Base-by-base conservation (phyloP, 2,113 vertebrate species). In the Chionodraco myersi region DNA sequence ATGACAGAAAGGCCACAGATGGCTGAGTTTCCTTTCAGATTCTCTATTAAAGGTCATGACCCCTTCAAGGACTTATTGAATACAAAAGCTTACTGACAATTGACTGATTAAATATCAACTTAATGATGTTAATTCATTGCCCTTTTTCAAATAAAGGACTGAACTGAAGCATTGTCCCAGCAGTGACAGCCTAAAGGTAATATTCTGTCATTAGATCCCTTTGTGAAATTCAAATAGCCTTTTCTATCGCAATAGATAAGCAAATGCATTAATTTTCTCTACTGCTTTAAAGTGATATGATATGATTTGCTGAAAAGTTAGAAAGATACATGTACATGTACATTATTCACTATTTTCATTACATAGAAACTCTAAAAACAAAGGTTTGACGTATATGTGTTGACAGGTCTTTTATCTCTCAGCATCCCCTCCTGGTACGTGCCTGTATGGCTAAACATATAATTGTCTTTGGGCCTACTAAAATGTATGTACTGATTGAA, bases 1-100 rank as follows among this genome's bases (percentile, higher is more conserved):
- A 81, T 82, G 87, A 81, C 75, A 77, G 59, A 86, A 79, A 86
- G 77, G 83, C 84, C 82, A 85, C 14, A 65, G 59, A 59, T 51
- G 74, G 34, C 69, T 64, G 72, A 64, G 47, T 75, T 84, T 90
- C 9, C 80, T 84, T 74, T 75, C 15, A n/a, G 66, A 13, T 49
- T 52, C 26, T 75, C 48, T 54, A 64, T 75, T 60, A 69, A 83
- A 84, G 79, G 83, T 82, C 45, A 56, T 26, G 64, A 86, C 83
- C 83, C 2, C 18, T 67, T 45, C 63, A 44, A 51, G 30, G 23
- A 78, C 8, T 57, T 62, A 48, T 53, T 66, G 65, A 44, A 82
- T 76, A 79, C 21, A 77, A 45, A 72, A 65, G 45, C 49, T 10
- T 64, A 73, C 18, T 68, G 59, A 77, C 26, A 69, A 75, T 36